phyloP scores from a whole-genome alignment of 2,888 invertebrate genomes.

The Phytoseiulus persimilis region DNA sequence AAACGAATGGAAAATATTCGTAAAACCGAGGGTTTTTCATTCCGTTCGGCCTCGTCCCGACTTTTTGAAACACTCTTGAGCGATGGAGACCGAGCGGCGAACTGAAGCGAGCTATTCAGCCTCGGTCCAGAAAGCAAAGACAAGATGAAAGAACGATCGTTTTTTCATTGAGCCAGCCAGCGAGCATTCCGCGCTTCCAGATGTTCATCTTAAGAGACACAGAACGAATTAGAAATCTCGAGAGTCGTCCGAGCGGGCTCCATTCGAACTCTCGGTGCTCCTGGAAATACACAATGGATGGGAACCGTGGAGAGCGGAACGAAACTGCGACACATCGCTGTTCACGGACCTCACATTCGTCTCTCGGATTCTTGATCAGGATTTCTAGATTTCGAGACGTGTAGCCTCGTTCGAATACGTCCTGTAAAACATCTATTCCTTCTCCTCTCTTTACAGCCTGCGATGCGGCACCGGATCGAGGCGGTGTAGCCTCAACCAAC shows the following conservation, averaged over 20 bases:
- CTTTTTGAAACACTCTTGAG: background rate
- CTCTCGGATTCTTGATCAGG: too few species aligned
- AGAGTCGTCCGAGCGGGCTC: background rate
- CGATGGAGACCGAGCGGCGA: background rate
- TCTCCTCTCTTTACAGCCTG: background rate
- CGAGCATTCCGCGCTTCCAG: background rate
- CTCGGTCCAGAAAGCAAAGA: background rate
- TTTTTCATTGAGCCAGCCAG: background rate
- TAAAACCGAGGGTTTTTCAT: background rate
- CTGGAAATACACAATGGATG: background rate
- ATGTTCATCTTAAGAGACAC: background rate
- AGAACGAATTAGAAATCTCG: background rate
- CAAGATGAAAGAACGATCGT: background rate
- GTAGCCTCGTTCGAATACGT: too few species aligned
- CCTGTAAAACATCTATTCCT: background rate
- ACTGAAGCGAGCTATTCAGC: background rate
- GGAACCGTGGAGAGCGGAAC: background rate
- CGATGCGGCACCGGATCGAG: background rate
- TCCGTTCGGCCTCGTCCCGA: background rate
- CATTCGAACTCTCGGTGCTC: background rate
- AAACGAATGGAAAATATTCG: background rate
- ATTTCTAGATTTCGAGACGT: too few species aligned
- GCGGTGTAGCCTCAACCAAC: conserved; percentile 5
- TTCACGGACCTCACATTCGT: too few species aligned
- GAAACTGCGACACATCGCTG: background rate